Conservation (phyloP, 2,797 vertebrate genomes). For the Lutjanus argentimaculatus region DNA sequence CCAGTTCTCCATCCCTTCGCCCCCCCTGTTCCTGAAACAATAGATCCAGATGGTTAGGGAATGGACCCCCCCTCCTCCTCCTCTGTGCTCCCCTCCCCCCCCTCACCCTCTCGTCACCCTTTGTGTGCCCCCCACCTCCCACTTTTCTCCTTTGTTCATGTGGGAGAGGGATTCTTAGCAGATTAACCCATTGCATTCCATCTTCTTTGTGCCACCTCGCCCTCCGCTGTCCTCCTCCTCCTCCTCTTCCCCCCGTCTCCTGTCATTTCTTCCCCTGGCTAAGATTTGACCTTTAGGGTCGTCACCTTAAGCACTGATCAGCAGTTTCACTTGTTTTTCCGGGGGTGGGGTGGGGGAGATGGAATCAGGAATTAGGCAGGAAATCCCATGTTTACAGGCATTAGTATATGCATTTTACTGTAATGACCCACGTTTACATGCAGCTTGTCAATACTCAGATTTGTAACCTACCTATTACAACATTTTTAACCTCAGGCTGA, state of each 20-base stretch:
- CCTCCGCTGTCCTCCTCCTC: slow-evolving; percentile 24
- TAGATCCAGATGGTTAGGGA: slow-evolving; percentile 88
- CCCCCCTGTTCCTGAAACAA: slow-evolving; percentile 81
- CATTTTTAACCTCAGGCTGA: background rate
- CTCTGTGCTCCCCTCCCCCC: slow-evolving; percentile 43
- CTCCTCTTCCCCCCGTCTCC: slow-evolving; percentile 21
- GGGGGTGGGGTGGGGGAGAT: too few species aligned
- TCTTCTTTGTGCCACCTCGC: slow-evolving; percentile 83
- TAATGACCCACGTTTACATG: slow-evolving; percentile 2
- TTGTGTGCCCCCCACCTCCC: slow-evolving; percentile 78
- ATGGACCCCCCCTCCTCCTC: slow-evolving; percentile 55
- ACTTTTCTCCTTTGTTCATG: slow-evolving; percentile 86
- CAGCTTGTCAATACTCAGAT: background rate
- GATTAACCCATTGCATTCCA: slow-evolving; percentile 89
- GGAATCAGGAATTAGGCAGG: background rate
- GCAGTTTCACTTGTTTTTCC: slow-evolving; percentile 48
- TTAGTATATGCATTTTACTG: background rate
- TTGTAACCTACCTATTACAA: background rate
- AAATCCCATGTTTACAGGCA: background rate
- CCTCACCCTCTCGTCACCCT: slow-evolving; percentile 69
- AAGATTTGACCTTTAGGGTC: slow-evolving; percentile 63
- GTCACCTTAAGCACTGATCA: slow-evolving; percentile 48
- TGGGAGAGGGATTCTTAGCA: slow-evolving; percentile 81
- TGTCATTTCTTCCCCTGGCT: slow-evolving; percentile 67
- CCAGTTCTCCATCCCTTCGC: slow-evolving; percentile 64